phyloP scores from a whole-genome alignment of 2,113 vertebrate genomes.

The Chitala chitala region DNA sequence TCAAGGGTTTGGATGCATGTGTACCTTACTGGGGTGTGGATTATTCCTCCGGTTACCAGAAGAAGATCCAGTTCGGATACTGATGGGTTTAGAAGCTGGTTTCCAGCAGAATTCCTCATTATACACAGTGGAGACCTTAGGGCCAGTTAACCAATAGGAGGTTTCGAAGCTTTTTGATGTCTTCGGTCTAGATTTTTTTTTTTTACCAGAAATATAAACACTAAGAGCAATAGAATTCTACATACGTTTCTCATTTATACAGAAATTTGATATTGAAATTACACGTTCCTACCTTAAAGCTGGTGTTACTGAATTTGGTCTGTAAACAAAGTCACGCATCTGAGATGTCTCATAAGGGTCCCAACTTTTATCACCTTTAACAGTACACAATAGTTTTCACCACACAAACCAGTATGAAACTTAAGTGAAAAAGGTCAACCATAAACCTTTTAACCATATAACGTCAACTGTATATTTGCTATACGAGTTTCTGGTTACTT shows the following conservation, averaged over 20 bases:
- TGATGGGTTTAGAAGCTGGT: conserved; percentile 50
- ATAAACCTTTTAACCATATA: too few relatives aligned
- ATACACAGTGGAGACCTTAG: conserved; percentile 58
- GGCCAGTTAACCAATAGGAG: conserved; percentile 49
- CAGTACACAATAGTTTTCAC: background rate
- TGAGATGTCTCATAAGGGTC: conserved; percentile 68
- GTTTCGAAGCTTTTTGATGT: conserved; percentile 52
- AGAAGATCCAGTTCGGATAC: conserved; percentile 42
- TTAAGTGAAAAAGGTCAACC: too few relatives aligned
- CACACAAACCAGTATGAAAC: too few relatives aligned
- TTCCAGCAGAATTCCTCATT: conserved; percentile 67
- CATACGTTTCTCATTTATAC: too few relatives aligned
- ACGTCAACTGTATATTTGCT: too few relatives aligned
- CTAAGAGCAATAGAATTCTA: background rate
- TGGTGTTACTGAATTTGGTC: conserved; percentile 34
- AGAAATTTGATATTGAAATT: too few relatives aligned
- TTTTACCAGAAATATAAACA: background rate
- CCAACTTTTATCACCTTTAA: conserved; percentile 41
- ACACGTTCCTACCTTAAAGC: conserved; percentile 55
- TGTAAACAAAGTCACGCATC: conserved; percentile 57
- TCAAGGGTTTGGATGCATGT: too few relatives aligned
- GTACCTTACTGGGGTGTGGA: conserved; percentile 58
- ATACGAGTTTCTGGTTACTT: too few relatives aligned
- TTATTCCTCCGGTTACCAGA: conserved; percentile 51
- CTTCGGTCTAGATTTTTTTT: conserved; percentile 42